Evolutionary conservation across 2,113 vertebrate species (phyloP), one percentile per base, ranked within the genome.

Genomic region (Madoqua kirkii): DNA sequence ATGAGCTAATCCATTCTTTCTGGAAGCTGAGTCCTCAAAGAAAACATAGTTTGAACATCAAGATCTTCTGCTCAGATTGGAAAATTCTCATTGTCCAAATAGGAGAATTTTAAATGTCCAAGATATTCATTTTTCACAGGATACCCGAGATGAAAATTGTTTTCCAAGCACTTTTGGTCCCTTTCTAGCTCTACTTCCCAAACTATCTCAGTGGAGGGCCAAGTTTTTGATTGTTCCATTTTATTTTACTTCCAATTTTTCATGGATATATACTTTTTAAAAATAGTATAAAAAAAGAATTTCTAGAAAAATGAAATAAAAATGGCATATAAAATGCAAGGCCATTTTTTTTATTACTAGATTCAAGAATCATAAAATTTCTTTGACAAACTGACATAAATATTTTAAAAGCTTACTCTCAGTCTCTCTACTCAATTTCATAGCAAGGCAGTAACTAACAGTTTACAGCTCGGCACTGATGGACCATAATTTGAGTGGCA

Each of bases 271-370:
- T 95, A 83, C 91, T 94, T 97, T 85, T 89, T 31, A 16, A 97
- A 98, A 97, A 97, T 86, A 88, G 86, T 87, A 93, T 93, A 95
- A 97, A 98, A 71, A 94, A 57, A 91, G 78, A 93, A 91, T 94
- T n/a, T 95, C 43, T 86, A 91, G 91, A 96, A 97, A 98, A 97
- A 96, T 96, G 67, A 97, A 97, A 96, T 91, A 95, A 96, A 97
- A 97, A 81, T 95, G 52, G 71, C 91, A 95, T 50, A 83, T 14
- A 83, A 88, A 95, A 89, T 79, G 60, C 15, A 95, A 94, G 79
- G 6, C 54, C 83, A 84, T 62, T 83, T 93, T 91, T 95, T 91
- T 90, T 93, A 96, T 93, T 86, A 93, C 88, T 91, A 55, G 54
- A 96, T 95, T 94, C 82, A 95, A 94, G 88, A 97, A 40, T 96